Base-by-base conservation (phyloP, 2,113 vertebrate genomes). In the Anguilla japonica region DNA sequence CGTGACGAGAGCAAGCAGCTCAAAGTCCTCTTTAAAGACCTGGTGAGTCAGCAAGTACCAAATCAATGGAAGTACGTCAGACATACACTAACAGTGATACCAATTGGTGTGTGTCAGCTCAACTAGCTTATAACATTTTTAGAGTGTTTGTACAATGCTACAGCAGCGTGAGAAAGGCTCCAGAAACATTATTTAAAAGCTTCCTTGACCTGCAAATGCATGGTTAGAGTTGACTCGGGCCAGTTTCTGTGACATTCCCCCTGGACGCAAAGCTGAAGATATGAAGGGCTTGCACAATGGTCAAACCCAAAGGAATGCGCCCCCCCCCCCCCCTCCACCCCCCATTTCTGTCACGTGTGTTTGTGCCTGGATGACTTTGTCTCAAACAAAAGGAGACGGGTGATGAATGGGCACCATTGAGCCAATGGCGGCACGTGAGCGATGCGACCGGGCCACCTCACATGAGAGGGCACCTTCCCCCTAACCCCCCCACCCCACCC, bases 1-100 rank as follows among this genome's bases (percentile, higher is more conserved):
- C 89, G 95, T 0, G 96, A 97, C 0, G 97, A 98, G 87, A 96
- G 96, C 13, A 92, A 85, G 3, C 95, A 96, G 89, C 96, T 98
- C 67, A 96, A 96, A 75, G 92, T 94, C 39, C 96, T 98, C 88
- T 99, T 99, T 90, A 91, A 93, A 85, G 95, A 96, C 46, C 91
- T 98, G 96, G 98, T 98, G 79, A 96, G 96, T 63, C 56, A 67
- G 22, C 39, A 11, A 46, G 41, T n/a, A 86, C 46, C 22, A 50
- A 82, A 4, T 29, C 18, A 56, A 7, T 80, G 34, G 4, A 67
- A 34, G 4, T 75, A 34, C 26, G 13, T 14, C 7, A 11, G 50
- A 53, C 7, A 53, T 14, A 53, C 50, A 14, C 11, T 53, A 53
- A 53, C 50, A 53, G 8, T 11, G 50, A 53, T 1, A 53, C 50